A percentile compares a stretch with the other conserved stretches of the same genome.
Conservation (phyloP, 2,113 vertebrate genomes). For the Melospiza melodia region DNA sequence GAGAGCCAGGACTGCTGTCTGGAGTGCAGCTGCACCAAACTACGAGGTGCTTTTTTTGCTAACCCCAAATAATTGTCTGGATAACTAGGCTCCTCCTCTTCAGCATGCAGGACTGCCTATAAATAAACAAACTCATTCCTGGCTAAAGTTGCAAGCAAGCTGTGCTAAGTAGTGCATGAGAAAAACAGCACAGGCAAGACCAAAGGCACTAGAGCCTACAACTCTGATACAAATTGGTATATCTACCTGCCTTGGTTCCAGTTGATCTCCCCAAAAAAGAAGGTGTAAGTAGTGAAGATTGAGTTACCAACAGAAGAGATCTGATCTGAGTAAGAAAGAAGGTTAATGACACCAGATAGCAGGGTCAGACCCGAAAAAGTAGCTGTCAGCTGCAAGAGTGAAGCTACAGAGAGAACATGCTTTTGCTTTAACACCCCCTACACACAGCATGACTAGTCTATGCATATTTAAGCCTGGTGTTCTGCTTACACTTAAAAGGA, state of each 20-base stretch:
- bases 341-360: conserved; percentile 24
- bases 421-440: conserved; percentile 33
- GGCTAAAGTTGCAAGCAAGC: neutral
- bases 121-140: neutral
- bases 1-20: neutral
- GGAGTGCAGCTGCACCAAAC: neutral
- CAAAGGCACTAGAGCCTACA: neutral
- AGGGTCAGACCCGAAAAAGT: conserved; percentile 18
- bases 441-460: neutral
- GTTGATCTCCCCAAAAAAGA: neutral
- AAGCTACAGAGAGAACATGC: neutral
- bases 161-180: neutral
- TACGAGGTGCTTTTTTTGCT: neutral
- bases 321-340: neutral
- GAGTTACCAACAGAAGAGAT: neutral
- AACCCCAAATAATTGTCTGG: neutral
- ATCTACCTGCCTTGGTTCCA: neutral
- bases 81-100: neutral
- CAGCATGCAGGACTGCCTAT: neutral
- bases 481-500: neutral
- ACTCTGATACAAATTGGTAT: neutral
- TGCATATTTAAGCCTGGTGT: neutral
- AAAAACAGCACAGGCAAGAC: neutral
- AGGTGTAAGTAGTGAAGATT: neutral
- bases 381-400: conserved; percentile 40